phyloP scores from a whole-genome alignment of 2,888 invertebrate genomes.

The Heliconius hortense region DNA sequence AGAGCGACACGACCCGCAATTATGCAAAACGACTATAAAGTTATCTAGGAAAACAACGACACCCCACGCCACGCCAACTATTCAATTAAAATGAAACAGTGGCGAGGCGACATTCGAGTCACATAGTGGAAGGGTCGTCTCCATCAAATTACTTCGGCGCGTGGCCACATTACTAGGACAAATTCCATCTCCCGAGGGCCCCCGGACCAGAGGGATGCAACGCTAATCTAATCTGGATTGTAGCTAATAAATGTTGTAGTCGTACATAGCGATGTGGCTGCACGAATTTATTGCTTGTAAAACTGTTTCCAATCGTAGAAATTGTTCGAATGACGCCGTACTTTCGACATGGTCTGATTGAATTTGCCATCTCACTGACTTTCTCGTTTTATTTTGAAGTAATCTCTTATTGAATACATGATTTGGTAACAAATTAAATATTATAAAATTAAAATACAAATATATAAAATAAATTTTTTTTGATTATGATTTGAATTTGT shows the following conservation, averaged over 20 bases:
- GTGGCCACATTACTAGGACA: constrained; percentile 81
- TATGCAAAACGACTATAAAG: constrained; percentile 78
- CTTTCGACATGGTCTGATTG: constrained; percentile 69
- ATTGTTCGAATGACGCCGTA: constrained; percentile 69
- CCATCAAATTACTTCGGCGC: constrained; percentile 79
- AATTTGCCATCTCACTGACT: constrained; percentile 72
- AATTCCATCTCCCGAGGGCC: constrained; percentile 71
- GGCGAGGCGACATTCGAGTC: constrained; percentile 74
- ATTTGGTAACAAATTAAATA: constrained; percentile 13
- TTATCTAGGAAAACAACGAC: constrained; percentile 79
- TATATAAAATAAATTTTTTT: neutral
- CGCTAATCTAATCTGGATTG: constrained; percentile 81
- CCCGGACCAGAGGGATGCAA: constrained; percentile 68
- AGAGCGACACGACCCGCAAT: constrained; percentile 69
- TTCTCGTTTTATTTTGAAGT: constrained; percentile 47
- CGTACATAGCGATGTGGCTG: constrained; percentile 62
- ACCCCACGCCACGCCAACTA: constrained; percentile 72
- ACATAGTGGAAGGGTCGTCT: constrained; percentile 70
- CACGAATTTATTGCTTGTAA: constrained; percentile 81
- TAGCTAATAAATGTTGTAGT: constrained; percentile 81
- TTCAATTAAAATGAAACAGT: constrained; percentile 80
- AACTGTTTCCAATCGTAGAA: constrained; percentile 81
- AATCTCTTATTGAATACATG: constrained; percentile 32
- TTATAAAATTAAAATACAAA: constrained; percentile 2
- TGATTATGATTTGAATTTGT: too few species aligned